Percentiles rank a stretch among this genome's conserved stretches.
phyloP scores from a whole-genome alignment of 2,113 vertebrate genomes.

The Haemorhous mexicanus region DNA sequence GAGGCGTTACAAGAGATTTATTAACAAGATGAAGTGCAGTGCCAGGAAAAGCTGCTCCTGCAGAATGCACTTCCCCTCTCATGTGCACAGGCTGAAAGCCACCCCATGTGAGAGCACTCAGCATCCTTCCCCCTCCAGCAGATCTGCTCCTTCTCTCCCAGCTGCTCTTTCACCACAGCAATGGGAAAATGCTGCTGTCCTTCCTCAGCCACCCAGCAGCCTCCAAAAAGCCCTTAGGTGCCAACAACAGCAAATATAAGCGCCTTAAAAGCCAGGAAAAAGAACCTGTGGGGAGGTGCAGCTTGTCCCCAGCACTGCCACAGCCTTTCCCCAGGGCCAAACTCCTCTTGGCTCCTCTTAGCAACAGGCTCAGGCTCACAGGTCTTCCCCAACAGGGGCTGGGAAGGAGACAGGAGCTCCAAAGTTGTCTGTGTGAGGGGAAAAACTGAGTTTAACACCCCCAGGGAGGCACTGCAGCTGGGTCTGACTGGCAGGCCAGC shows the following conservation, averaged over 20 bases:
- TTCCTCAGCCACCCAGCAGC: neutral
- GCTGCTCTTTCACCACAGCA: neutral
- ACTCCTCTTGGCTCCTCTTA: neutral
- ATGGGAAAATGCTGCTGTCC: neutral
- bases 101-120: neutral
- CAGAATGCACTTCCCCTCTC: neutral
- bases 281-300: neutral
- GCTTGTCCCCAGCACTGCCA: neutral
- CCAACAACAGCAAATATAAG: neutral
- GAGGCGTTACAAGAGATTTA: constrained; percentile 28
- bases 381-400: neutral
- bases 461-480: neutral
- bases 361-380: rapidly evolving
- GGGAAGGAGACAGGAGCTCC: neutral
- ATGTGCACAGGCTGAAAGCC: neutral
- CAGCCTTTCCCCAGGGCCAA: neutral
- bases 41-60: constrained; percentile 13
- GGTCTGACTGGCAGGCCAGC: neutral
- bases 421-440: neutral
- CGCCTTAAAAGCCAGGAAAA: neutral
- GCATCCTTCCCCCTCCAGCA: neutral
- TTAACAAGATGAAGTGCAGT: constrained; percentile 13
- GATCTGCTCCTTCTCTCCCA: neutral
- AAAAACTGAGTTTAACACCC: neutral
- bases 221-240: neutral